These are phyloP conservation scores for Acanthosoma haemorrhoidale DNA, from an alignment of 2,888 invertebrate genomes.

Conservation along the genomic window DNA sequence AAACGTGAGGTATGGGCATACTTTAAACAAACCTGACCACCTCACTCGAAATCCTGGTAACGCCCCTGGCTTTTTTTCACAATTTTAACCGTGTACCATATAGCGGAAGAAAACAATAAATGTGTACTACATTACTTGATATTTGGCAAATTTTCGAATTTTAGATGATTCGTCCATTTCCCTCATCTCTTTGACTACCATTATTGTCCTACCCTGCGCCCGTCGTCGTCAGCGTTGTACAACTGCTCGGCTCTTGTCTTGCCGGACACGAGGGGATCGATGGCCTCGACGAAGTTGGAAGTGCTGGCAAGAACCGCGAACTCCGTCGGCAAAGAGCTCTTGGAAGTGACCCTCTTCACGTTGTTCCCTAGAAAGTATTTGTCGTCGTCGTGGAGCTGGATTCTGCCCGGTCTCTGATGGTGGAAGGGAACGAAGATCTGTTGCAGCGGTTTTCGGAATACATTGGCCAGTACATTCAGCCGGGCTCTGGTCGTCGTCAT, in stretches of 20 bases:
- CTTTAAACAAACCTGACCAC: too few relatives aligned
- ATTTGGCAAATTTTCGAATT: too few relatives aligned
- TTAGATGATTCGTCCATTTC: too few relatives aligned
- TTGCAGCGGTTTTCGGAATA: conserved; percentile 83
- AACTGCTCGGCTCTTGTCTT: conserved; percentile 24
- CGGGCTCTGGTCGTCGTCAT: conserved; percentile 60
- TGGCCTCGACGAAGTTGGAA: conserved; percentile 19
- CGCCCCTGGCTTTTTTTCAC: too few relatives aligned
- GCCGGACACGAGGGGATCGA: conserved; percentile 21
- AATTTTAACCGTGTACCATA: too few relatives aligned
- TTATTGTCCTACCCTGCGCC: neutral
- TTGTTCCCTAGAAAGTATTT: conserved; percentile 23
- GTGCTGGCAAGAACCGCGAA: conserved; percentile 14
- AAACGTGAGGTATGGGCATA: too few relatives aligned
- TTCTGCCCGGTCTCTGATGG: neutral
- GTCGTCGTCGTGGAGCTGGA: conserved; percentile 1
- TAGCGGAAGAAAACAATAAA: too few relatives aligned
- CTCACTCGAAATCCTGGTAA: too few relatives aligned
- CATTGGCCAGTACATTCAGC: conserved; percentile 80
- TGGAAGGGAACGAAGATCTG: conserved; percentile 85
- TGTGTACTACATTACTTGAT: too few relatives aligned
- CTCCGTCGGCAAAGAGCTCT: conserved; percentile 18
- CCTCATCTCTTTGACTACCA: too few relatives aligned
- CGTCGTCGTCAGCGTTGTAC: conserved; percentile 9
- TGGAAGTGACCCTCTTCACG: conserved; percentile 19